Evolutionary conservation across 2,888 invertebrate genomes (phyloP), one percentile per base, ranked within the genome.

Genomic region (Tetragnatha montana): DNA sequence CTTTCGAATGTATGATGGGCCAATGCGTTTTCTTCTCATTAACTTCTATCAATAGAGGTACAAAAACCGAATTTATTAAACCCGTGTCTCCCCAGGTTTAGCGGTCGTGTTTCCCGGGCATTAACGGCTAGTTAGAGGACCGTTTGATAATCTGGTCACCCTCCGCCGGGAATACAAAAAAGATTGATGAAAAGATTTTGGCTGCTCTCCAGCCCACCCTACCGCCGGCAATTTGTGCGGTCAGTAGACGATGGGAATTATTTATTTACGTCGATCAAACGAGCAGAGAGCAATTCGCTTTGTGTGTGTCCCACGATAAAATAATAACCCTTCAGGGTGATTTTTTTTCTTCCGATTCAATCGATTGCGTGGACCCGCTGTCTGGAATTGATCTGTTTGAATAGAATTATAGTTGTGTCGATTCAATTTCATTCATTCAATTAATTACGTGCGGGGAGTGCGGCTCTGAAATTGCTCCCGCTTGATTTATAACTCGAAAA

Each of bases 241-340:
- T 60, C 73, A 82, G 73, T 73, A 74, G 71, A 82, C 51, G 22
- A 82, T 60, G 21, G 22, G 73, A 82, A 82, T 82, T 82, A 82
- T 82, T 74, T 82, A 82, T 82, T 82, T 74, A 82, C 82, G 17
- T 69, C 69, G 21, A 35, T 21, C 21, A 79, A 79, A 81, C 81
- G 49, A 81, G 47, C 49, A 49, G 73, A 60, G 71, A 82, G 81
- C n/a, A 10, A 60, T 8, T 50, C 49, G 19, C 81, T 49, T 70
- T 81, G 19, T 47, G 12, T 74, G 73, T 17, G 35, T 35, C 17
- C 60, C 17, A 35, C 35, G 12, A 60, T 60, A 60, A 60, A 60
- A 60, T 60, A 17, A 60, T 60, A 60, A 60, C 60, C 60, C 60
- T 6, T 60, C 17, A 35, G 35, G 35, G 12, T 10, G 21, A 19